Percentiles rank a stretch among this genome's conserved stretches.
phyloP scores from a whole-genome alignment of 2,797 vertebrate genomes.

The Agapornis canus region DNA sequence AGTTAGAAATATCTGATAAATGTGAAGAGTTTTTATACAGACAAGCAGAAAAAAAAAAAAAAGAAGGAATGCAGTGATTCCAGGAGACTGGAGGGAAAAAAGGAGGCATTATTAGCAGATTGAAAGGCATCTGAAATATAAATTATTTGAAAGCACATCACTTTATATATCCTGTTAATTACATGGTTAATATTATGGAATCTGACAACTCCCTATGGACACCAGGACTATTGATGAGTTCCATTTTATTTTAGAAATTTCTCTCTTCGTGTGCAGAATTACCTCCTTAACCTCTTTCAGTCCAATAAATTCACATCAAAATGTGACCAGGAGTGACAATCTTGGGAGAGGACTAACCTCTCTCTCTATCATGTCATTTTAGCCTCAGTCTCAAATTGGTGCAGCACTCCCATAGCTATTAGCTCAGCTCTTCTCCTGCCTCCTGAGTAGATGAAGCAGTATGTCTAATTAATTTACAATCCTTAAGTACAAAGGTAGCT shows the following conservation, averaged over 20 bases:
- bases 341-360: slow-evolving; percentile 37
- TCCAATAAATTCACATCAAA: slow-evolving; percentile 64
- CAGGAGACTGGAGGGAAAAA: slow-evolving; percentile 11
- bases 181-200: slow-evolving; percentile 48
- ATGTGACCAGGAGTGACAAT: slow-evolving; percentile 38
- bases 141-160: slow-evolving; percentile 27
- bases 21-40: slow-evolving; percentile 38
- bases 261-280: slow-evolving; percentile 36
- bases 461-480: slow-evolving; percentile 59
- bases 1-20: slow-evolving; percentile 58
- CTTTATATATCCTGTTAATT: slow-evolving; percentile 55
- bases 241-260: slow-evolving; percentile 39
- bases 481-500: slow-evolving; percentile 56
- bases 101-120: slow-evolving; percentile 10
- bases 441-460: slow-evolving; percentile 35
- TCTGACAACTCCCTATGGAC: slow-evolving; percentile 37
- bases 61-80: neutral
- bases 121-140: slow-evolving; percentile 41
- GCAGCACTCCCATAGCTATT: slow-evolving; percentile 46
- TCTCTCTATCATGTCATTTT: slow-evolving; percentile 61
- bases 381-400: slow-evolving; percentile 42
- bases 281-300: slow-evolving; percentile 57
- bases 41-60: neutral
- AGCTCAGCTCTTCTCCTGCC: slow-evolving; percentile 29
- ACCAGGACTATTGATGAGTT: slow-evolving; percentile 21